These are phyloP conservation scores for Dorcus hopei DNA, from an alignment of 2,888 invertebrate species.

Conservation along the genomic window DNA sequence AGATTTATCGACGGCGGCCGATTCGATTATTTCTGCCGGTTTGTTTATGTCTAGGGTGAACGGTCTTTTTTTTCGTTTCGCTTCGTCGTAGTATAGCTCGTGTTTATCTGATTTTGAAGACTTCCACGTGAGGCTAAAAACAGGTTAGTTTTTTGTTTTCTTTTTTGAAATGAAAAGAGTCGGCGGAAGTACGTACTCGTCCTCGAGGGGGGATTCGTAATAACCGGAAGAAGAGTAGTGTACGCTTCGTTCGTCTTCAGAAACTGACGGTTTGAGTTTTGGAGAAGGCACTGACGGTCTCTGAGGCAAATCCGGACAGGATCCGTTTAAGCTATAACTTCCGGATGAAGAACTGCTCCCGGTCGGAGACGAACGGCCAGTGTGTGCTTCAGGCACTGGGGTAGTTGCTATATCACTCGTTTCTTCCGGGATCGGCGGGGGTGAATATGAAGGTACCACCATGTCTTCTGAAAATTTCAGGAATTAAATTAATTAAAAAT, in stretches of 20 bases:
- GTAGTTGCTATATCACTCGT: constrained; percentile 45
- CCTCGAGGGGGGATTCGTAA: constrained; percentile 71
- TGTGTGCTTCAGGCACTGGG: constrained; percentile 41
- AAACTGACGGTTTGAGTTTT: constrained; percentile 51
- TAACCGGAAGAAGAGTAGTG: constrained; percentile 73
- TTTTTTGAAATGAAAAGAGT: not conserved
- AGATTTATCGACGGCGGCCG: constrained; percentile 17
- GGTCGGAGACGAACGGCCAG: constrained; percentile 54
- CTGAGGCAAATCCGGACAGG: constrained; percentile 46
- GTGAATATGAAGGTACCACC: constrained; percentile 60
- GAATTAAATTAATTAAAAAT: too few relatives aligned
- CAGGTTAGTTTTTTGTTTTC: not conserved
- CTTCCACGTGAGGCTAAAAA: constrained; percentile 49
- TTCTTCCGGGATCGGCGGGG: constrained; percentile 57
- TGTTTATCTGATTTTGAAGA: constrained; percentile 41
- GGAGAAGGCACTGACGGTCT: constrained; percentile 42
- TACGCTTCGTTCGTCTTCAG: constrained; percentile 67
- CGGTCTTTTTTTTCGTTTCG: constrained; percentile 68
- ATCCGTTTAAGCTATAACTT: constrained; percentile 54
- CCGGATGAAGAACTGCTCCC: constrained; percentile 59
- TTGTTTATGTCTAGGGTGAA: constrained; percentile 73
- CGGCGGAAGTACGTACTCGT: constrained; percentile 53
- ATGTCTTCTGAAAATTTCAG: constrained; percentile 64
- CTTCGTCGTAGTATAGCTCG: constrained; percentile 65
- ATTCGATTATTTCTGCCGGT: constrained; percentile 41